Evolutionary conservation across 2,113 vertebrate genomes (phyloP).

Genomic region (Stercorarius parasiticus): DNA sequence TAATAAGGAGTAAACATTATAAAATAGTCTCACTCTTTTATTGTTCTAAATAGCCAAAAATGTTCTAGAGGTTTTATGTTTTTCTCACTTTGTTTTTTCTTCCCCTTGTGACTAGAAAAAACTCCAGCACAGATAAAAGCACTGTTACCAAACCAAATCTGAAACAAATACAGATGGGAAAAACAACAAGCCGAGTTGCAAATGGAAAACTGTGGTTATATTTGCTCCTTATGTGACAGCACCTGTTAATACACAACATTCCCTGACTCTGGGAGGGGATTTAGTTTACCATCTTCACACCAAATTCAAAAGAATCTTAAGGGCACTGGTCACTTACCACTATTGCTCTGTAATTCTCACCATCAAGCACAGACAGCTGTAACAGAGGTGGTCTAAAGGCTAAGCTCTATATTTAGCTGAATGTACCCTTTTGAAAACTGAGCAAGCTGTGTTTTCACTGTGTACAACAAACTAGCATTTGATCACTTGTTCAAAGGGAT

Average conservation of each 20-base stretch:
- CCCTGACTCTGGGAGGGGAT: background rate
- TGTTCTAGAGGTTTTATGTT: background rate
- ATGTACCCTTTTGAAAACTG: background rate
- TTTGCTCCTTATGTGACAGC: background rate
- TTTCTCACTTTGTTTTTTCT: background rate
- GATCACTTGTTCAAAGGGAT: background rate
- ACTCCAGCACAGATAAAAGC: background rate
- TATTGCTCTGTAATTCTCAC: background rate
- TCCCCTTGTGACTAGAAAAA: background rate
- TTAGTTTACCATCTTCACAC: background rate
- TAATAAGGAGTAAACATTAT: background rate
- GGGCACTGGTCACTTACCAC: background rate
- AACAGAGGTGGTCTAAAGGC: background rate
- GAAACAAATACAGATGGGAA: background rate
- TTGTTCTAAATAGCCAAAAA: background rate
- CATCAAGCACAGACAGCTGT: background rate
- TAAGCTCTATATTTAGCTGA: background rate
- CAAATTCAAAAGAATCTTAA: background rate
- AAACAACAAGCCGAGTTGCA: background rate
- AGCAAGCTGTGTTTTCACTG: background rate
- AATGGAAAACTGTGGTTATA: background rate
- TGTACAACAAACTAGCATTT: background rate
- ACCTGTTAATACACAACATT: background rate
- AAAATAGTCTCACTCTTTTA: background rate
- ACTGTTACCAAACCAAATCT: background rate